These are phyloP conservation scores for Lepisosteus osseus DNA, from an alignment of 2,113 vertebrate genomes.

Conservation along the genomic window DNA sequence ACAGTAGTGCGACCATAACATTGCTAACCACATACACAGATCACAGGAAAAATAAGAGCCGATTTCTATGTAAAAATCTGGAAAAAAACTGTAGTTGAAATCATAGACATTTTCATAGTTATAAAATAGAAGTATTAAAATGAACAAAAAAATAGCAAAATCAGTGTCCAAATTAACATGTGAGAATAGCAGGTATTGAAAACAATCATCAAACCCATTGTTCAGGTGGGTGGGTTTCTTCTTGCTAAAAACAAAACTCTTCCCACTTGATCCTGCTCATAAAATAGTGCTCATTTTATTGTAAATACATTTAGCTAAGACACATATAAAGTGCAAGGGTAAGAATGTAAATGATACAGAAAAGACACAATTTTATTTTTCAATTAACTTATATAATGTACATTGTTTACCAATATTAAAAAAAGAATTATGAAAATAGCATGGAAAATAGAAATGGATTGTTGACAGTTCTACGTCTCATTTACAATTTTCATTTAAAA, in stretches of 20 bases:
- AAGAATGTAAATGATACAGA: constrained; percentile 35
- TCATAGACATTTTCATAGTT: too few species aligned
- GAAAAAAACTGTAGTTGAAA: too few species aligned
- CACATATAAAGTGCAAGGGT: constrained; percentile 27
- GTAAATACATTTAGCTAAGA: constrained; percentile 34
- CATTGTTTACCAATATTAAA: constrained; percentile 42
- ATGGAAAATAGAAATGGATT: constrained; percentile 36
- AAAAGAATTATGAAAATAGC: constrained; percentile 50
- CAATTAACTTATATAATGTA: constrained; percentile 43
- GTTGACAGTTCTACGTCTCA: constrained; percentile 31
- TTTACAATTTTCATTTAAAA: constrained; percentile 24
- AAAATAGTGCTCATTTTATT: constrained; percentile 33
- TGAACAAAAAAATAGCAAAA: not conserved
- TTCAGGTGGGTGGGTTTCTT: constrained; percentile 4
- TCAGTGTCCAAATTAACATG: not conserved
- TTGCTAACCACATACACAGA: too few species aligned
- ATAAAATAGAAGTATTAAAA: too few species aligned
- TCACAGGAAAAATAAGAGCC: too few species aligned
- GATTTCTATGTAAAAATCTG: too few species aligned
- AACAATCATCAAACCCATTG: not conserved
- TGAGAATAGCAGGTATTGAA: not conserved
- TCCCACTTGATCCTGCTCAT: constrained; percentile 21
- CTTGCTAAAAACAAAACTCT: constrained; percentile 27
- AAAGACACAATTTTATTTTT: constrained; percentile 51
- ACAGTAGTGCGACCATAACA: too few species aligned